phyloP scores from a whole-genome alignment of 2,888 invertebrate genomes.

The Spicauda simplicius region DNA sequence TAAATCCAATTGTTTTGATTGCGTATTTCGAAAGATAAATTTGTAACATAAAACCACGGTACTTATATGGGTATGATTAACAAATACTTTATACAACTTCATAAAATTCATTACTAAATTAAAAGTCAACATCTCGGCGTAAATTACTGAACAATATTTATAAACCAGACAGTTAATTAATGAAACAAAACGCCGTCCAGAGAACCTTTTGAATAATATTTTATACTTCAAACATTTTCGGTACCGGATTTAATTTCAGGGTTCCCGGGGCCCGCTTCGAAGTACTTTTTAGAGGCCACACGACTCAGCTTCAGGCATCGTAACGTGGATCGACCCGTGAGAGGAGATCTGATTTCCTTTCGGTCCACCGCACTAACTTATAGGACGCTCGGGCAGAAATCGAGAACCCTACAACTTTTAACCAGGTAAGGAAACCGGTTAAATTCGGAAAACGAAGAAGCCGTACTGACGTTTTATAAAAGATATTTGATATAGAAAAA shows the following conservation, averaged over 20 bases:
- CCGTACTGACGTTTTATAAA: not conserved
- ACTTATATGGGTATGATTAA: too few species aligned
- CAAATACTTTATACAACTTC: too few species aligned
- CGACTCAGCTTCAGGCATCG: conserved; percentile 69
- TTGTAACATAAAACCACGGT: too few species aligned
- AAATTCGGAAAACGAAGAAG: not conserved
- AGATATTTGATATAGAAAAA: not conserved
- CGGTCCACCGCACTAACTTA: conserved; percentile 87
- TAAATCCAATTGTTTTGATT: too few species aligned
- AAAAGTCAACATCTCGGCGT: not conserved
- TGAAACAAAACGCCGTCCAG: not conserved
- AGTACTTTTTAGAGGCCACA: conserved; percentile 74
- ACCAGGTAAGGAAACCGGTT: conserved; percentile 83
- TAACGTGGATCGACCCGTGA: conserved; percentile 64
- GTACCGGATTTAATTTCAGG: conserved; percentile 50
- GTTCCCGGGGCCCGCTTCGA: conserved; percentile 63
- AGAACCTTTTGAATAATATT: not conserved
- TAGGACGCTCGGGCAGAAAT: conserved; percentile 87
- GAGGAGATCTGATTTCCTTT: conserved; percentile 85
- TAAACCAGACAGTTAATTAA: not conserved
- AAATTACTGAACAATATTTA: not conserved
- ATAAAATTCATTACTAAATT: too few species aligned
- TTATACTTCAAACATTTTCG: conserved; percentile 11
- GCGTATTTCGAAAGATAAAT: too few species aligned
- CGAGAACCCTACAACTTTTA: conserved; percentile 87